Percentiles rank a stretch among this genome's conserved stretches.
These are phyloP conservation scores for Eptesicus fuscus DNA, from an alignment of 2,113 vertebrate species.

Conservation along the genomic window DNA sequence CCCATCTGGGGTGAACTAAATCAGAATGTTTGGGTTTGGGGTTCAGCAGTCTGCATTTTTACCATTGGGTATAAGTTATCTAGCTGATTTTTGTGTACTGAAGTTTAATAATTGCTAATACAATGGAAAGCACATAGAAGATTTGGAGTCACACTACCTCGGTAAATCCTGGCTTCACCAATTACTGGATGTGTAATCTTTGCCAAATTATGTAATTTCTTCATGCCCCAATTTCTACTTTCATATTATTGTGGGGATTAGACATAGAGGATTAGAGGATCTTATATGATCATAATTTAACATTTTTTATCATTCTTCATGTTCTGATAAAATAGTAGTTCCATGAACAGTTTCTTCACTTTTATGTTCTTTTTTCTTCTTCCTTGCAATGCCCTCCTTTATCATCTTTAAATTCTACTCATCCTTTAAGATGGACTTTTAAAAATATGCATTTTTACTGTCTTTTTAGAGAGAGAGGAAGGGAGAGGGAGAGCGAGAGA, in stretches of 20 bases:
- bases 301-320: neutral
- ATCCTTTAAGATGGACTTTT: slow-evolving; percentile 3
- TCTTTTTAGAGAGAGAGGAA: too few species aligned
- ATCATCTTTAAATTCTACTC: neutral
- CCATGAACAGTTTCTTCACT: neutral
- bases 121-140: neutral
- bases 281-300: neutral
- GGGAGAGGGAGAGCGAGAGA: too few species aligned
- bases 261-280: neutral
- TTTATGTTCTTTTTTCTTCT: neutral
- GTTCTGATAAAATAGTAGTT: neutral
- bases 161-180: neutral
- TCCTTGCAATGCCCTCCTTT: neutral
- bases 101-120: neutral
- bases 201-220: neutral
- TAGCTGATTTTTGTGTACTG: neutral
- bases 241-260: neutral
- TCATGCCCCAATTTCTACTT: neutral
- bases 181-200: neutral
- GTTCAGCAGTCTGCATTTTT: slow-evolving; percentile 8
- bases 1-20: neutral
- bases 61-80: neutral
- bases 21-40: neutral
- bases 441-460: too few species aligned
- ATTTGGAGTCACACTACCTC: neutral